Percentiles rank a stretch among this genome's conserved stretches.
Evolutionary conservation across 1,140 invertebrate species (phyloP).

Genomic region (Notospermus geniculatus): DNA sequence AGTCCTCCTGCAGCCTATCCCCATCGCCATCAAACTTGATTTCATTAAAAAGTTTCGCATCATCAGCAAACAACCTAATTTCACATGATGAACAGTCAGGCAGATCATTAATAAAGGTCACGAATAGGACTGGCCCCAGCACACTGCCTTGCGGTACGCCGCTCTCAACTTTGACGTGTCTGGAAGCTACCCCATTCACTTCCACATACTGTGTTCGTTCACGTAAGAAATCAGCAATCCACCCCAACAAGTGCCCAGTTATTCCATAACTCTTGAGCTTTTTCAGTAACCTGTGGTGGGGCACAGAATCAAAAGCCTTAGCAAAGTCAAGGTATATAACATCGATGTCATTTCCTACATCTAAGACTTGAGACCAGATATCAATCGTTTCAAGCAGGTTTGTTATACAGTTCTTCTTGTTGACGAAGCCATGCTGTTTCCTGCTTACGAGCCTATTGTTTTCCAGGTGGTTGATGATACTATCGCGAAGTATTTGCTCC

Average conservation of each 20-base stretch:
- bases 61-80: constrained; percentile 12
- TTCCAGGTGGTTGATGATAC: background rate
- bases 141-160: constrained; percentile 22
- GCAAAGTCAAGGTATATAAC: constrained; percentile 21
- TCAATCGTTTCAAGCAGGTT: background rate
- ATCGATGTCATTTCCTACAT: constrained; percentile 8
- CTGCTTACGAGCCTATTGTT: background rate
- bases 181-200: too few relatives aligned
- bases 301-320: constrained; percentile 27
- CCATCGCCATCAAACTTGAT: too few relatives aligned
- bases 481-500: background rate
- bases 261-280: constrained; percentile 20
- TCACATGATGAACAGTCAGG: background rate
- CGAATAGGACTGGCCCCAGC: constrained; percentile 19
- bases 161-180: too few relatives aligned
- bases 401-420: background rate
- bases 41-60: constrained; percentile 10
- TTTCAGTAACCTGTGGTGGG: constrained; percentile 14
- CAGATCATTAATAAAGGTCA: constrained; percentile 22
- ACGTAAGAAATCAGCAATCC: too few relatives aligned
- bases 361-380: background rate
- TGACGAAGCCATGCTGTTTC: background rate
- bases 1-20: too few relatives aligned
- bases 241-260: constrained; percentile 15
- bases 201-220: too few relatives aligned